Evolutionary conservation across 2,113 vertebrate species (phyloP), one percentile per base, ranked within the genome.

Genomic region (Coptodon rendalli): DNA sequence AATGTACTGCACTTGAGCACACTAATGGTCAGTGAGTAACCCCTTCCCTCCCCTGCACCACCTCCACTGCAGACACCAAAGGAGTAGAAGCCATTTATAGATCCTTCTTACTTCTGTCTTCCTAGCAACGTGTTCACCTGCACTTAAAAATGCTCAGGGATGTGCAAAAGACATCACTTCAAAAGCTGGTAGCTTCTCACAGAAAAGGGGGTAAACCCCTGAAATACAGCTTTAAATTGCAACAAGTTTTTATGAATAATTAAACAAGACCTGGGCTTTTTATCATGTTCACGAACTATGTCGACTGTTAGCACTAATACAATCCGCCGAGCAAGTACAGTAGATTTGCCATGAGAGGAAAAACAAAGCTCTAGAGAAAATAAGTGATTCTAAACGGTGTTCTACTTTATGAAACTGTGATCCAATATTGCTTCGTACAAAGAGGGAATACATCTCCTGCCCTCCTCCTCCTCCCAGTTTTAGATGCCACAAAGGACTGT

Each of bases 21-120:
- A 93, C 94, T 95, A 94, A 96, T 95, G 94, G 95, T 96, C 95
- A 94, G 93, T 89, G 91, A 94, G 86, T 92, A 93, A 85, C 86
- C 66, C 43, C 54, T 82, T 45, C 73, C 82, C 29, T 19, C 59
- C 80, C 36, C 45, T 3, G 79, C 90, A 71, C 87, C 88, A 80
- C 87, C 66, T 61, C 85, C 85, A 66, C 82, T 13, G 81, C 73
- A 88, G 88, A 92, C 90, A 87, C 89, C 81, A 50, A 85, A 87
- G 83, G 66, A 93, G 88, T 73, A 29, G 84, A 43, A 80, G 92
- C 87, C 90, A 93, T 94, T 94, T 94, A 93, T 90, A 92, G 86
- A 88, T 66, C 48, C 48, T 81, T 76, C 52, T 29, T 83, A 91
- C 52, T 73, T 29, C 29, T 84, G 84, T 89, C 61, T 43, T 86